These are phyloP conservation scores for Hylia prasina DNA, from an alignment of 2,113 vertebrate species.

Conservation along the genomic window DNA sequence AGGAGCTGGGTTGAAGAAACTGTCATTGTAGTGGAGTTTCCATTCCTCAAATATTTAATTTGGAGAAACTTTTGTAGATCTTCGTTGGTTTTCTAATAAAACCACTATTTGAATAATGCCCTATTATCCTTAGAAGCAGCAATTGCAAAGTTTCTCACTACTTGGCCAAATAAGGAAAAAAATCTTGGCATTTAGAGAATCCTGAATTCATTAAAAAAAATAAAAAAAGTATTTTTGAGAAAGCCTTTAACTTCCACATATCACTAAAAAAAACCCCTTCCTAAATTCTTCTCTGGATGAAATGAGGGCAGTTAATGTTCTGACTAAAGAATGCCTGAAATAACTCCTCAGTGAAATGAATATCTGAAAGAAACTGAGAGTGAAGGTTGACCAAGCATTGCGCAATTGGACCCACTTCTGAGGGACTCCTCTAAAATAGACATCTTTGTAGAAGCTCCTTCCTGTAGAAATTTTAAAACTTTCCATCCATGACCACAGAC, in stretches of 20 bases:
- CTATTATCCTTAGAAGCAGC: neutral
- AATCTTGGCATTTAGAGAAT: neutral
- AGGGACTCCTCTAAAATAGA: neutral
- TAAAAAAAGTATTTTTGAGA: neutral
- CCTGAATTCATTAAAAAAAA: neutral
- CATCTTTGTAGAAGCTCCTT: neutral
- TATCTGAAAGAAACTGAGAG: neutral
- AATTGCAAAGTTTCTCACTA: neutral
- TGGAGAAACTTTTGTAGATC: neutral
- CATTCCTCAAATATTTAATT: neutral
- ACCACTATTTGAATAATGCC: neutral
- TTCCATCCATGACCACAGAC: neutral
- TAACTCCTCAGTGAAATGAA: neutral
- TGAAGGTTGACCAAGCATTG: neutral
- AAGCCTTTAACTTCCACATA: neutral
- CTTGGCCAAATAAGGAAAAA: neutral
- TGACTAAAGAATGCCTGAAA: neutral
- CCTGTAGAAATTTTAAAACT: neutral
- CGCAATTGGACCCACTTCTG: neutral
- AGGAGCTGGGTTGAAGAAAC: neutral
- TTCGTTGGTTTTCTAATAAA: neutral
- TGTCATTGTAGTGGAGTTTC: neutral
- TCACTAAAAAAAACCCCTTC: neutral
- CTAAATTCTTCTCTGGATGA: neutral
- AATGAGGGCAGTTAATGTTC: neutral